Conservation (phyloP, 1,140 invertebrate species). For the Drosophila dunni region DNA sequence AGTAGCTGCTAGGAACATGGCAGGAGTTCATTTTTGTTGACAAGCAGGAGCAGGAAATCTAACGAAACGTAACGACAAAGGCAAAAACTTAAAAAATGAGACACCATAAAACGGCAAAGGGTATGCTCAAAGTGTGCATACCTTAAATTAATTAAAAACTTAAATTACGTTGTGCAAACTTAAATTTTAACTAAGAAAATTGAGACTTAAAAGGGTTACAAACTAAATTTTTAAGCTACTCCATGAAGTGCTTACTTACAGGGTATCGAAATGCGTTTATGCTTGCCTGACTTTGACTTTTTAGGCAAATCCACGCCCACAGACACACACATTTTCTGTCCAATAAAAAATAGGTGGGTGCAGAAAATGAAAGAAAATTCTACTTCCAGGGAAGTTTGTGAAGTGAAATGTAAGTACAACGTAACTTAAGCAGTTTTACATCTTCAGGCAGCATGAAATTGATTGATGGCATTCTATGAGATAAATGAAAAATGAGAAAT, state of each 20-base stretch:
- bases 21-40: conserved; percentile 6
- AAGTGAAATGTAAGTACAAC: conserved; percentile 81
- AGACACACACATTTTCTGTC: conserved; percentile 8
- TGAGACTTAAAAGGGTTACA: no score
- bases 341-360: conserved; percentile 2
- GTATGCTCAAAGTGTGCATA: conserved; percentile 20
- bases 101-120: conserved; percentile 34
- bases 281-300: conserved; percentile 68
- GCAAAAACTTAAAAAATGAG: conserved; percentile 66
- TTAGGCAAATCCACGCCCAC: conserved; percentile 41
- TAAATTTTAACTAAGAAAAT: neutral
- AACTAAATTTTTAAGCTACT: neutral
- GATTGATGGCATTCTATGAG: conserved; percentile 69
- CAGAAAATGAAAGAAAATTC: conserved; percentile 28
- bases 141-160: neutral
- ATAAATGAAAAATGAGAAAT: conserved; percentile 75
- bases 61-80: conserved; percentile 76
- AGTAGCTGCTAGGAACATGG: conserved; percentile 13
- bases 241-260: conserved; percentile 16
- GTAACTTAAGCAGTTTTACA: conserved; percentile 81
- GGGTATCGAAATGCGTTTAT: conserved; percentile 63
- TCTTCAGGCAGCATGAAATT: conserved; percentile 81
- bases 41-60: conserved; percentile 36
- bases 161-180: neutral
- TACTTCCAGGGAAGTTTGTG: conserved; percentile 43